Conservation (phyloP, 2,888 invertebrate genomes). For the Caenorhabditis doughertyi region DNA sequence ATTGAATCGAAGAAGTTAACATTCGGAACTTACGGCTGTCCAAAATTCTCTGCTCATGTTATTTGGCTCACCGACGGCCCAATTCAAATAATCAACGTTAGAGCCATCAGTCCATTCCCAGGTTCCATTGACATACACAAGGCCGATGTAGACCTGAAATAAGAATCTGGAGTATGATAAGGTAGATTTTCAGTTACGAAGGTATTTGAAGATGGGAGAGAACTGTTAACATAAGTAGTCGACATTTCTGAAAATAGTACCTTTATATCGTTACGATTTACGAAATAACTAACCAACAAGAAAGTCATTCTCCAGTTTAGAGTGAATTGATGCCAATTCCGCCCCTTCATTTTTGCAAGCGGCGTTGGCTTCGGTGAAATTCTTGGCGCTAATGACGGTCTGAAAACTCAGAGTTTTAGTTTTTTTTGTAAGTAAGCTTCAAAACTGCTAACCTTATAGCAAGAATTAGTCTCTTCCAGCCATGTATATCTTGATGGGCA, state of each 20-base stretch:
- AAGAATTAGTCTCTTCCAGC: constrained; percentile 25
- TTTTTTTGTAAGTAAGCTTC: neutral
- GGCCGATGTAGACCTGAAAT: constrained; percentile 17
- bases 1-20: neutral
- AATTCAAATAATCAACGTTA: constrained; percentile 19
- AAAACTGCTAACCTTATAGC: constrained; percentile 40
- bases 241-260: constrained; percentile 44
- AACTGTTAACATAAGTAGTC: constrained; percentile 9
- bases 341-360: constrained; percentile 38
- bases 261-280: no score
- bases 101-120: constrained; percentile 54
- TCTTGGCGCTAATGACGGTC: neutral
- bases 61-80: constrained; percentile 50
- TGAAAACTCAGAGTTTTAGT: constrained; percentile 1
- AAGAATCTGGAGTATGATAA: neutral
- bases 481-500: constrained; percentile 47
- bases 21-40: constrained; percentile 17
- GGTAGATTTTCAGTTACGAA: no score
- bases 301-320: constrained; percentile 34
- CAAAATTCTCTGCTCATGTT: constrained; percentile 39
- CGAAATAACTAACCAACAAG: constrained; percentile 34
- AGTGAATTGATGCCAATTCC: constrained; percentile 45
- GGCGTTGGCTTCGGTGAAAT: constrained; percentile 13
- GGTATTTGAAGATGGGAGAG: neutral
- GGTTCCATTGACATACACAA: neutral